Conservation (phyloP, 2,113 vertebrate species). For the Boulengeromyrus knoepffleri region DNA sequence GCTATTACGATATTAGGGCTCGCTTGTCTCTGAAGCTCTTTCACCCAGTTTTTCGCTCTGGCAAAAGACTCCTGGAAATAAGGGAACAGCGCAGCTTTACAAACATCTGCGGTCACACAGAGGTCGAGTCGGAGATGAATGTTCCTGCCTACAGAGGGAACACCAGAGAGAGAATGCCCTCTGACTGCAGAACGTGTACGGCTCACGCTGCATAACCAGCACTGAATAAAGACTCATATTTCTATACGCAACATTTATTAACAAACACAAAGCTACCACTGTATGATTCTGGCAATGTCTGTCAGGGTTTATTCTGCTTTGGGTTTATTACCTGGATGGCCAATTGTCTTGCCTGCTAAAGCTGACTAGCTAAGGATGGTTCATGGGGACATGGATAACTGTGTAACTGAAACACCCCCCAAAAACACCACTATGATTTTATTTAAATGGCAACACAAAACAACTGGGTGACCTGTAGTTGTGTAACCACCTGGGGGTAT, state of each 20-base stretch:
- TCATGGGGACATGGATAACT: background rate
- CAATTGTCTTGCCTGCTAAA: background rate
- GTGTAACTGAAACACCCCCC: background rate
- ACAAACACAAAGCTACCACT: background rate
- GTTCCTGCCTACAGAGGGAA: background rate
- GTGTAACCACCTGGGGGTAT: background rate
- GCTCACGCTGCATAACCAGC: background rate
- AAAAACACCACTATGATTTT: background rate
- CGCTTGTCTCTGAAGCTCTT: constrained; percentile 97
- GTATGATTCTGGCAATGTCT: background rate
- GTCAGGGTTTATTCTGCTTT: background rate
- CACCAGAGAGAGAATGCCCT: background rate
- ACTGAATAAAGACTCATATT: background rate
- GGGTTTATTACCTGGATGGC: background rate
- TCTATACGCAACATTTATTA: background rate
- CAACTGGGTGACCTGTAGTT: background rate
- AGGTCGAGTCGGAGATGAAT: background rate
- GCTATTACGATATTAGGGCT: constrained; percentile 98
- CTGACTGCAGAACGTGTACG: background rate
- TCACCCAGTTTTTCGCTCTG: constrained; percentile 97
- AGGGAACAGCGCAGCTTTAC: background rate
- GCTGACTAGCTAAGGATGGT: background rate
- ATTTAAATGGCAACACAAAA: background rate
- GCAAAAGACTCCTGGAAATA: constrained; percentile 87
- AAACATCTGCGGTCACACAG: background rate